Percentiles rank a stretch among this genome's conserved stretches.
Evolutionary conservation across 2,888 invertebrate genomes (phyloP).

Genomic region (Metopia argyrocephala): DNA sequence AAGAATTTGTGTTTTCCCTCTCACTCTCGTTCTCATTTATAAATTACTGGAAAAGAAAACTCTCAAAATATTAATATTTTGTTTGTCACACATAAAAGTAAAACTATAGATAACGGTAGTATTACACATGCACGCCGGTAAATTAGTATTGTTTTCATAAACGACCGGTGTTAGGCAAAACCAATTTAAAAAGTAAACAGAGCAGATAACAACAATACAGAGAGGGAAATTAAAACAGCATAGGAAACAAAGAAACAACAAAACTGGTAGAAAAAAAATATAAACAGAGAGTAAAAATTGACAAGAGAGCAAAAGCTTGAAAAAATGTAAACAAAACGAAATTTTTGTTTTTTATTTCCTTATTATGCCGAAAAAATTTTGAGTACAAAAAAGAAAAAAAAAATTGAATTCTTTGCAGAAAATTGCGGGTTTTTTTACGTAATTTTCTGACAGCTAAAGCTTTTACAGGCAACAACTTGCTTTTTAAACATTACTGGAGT

Average conservation of each 20-base stretch:
- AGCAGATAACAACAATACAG: neutral
- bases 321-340: neutral
- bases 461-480: too few species aligned
- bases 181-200: neutral
- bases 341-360: neutral
- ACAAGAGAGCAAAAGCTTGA: neutral
- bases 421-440: too few species aligned
- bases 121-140: conserved; percentile 28
- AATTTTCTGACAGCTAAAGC: too few species aligned
- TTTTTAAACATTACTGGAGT: too few species aligned
- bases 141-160: neutral
- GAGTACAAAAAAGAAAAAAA: too few species aligned
- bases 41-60: neutral
- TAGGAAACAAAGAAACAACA: neutral
- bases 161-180: neutral
- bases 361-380: too few species aligned
- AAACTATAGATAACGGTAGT: conserved; percentile 17
- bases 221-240: neutral
- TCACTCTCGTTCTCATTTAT: neutral
- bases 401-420: too few species aligned
- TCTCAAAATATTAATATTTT: conserved; percentile 16
- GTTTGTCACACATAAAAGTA: conserved; percentile 2
- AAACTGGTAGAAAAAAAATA: neutral
- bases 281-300: neutral
- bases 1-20: conserved; percentile 19